Percentiles rank a stretch among this genome's conserved stretches.
These are phyloP conservation scores for Lutraria rhynchaena DNA, from an alignment of 1,140 invertebrate genomes.

Conservation along the genomic window DNA sequence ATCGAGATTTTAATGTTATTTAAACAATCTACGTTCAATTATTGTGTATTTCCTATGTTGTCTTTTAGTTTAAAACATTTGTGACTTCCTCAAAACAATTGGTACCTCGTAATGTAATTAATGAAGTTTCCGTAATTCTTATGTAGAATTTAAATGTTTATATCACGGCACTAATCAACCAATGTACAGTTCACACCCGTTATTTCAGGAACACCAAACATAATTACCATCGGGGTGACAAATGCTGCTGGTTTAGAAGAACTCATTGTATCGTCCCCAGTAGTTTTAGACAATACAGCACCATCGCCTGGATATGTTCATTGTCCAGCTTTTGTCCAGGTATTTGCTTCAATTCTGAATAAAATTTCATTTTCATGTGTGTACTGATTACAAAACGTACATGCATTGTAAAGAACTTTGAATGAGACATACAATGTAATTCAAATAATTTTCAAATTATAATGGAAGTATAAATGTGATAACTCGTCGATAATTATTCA, in stretches of 20 bases:
- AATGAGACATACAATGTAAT: background rate
- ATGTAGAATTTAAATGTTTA: no score
- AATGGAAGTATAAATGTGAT: no score
- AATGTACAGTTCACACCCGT: no score
- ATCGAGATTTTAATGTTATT: background rate
- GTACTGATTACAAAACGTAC: background rate
- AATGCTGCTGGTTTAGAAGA: slow-evolving; percentile 62
- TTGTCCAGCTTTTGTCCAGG: slow-evolving; percentile 68
- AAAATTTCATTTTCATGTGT: background rate
- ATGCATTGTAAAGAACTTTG: background rate
- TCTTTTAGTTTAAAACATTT: no score
- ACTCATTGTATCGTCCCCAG: slow-evolving; percentile 46
- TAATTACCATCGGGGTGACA: slow-evolving; percentile 61
- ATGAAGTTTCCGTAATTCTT: no score
- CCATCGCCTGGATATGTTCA: slow-evolving; percentile 59
- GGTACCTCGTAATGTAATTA: no score
- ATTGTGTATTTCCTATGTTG: background rate
- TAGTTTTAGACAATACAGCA: slow-evolving; percentile 64
- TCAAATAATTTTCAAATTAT: background rate
- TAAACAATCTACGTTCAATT: background rate
- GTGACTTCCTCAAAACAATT: no score
- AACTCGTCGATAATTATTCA: no score
- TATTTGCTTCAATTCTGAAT: slow-evolving; percentile 31
- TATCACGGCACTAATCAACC: no score
- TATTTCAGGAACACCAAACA: slow-evolving; percentile 69